Conservation (phyloP, 2,113 vertebrate species). For the Pterocles burchelli region DNA sequence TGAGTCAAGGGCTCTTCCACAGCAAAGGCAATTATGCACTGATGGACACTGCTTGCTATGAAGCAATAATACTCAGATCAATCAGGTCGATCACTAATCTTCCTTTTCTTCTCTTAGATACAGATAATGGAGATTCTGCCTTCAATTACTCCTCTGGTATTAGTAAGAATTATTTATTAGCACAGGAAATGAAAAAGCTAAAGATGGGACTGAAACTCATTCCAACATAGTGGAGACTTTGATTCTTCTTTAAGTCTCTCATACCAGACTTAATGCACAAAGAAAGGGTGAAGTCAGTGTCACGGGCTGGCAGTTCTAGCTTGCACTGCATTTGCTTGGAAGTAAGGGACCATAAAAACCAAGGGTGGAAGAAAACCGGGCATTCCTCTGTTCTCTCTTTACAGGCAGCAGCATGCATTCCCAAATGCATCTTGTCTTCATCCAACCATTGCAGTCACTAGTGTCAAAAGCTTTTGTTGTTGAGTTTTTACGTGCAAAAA, state of each 20-base stretch:
- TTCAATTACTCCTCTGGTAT: background rate
- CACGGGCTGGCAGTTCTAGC: background rate
- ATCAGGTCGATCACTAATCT: background rate
- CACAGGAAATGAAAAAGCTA: background rate
- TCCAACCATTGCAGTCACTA: background rate
- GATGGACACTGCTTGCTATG: background rate
- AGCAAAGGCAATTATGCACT: background rate
- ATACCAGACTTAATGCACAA: background rate
- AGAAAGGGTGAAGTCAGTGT: background rate
- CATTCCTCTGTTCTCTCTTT: background rate
- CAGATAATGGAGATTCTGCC: background rate
- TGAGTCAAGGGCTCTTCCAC: slow-evolving; percentile 16
- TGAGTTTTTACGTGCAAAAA: background rate
- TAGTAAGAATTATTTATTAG: background rate
- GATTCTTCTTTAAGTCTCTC: background rate
- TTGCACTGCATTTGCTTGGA: background rate
- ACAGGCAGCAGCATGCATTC: background rate
- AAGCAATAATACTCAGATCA: background rate
- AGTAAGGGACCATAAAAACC: background rate
- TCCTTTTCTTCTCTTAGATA: background rate
- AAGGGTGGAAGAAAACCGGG: background rate
- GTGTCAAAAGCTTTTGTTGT: background rate
- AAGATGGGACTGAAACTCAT: background rate
- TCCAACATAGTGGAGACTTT: background rate
- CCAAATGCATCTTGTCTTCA: background rate